Evolutionary conservation across 2,113 vertebrate genomes (phyloP), one percentile per base, ranked within the genome.

Genomic region (Ciconia maguari): DNA sequence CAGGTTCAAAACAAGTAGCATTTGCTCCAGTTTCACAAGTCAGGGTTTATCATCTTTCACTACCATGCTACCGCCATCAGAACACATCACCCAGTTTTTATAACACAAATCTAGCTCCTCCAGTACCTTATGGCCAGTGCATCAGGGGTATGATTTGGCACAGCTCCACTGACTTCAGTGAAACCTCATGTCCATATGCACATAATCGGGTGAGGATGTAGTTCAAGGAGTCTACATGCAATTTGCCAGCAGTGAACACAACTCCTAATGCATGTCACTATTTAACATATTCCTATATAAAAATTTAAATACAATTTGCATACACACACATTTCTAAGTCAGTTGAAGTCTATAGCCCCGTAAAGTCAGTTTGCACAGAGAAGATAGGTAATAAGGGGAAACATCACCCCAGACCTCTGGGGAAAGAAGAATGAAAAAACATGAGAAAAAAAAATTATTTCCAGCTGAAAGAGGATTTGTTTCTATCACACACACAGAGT

Each of bases 301-400:
- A 79, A 72, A 52, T 34, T 81, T 17, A 38, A 38, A 38, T 38
- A 38, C 38, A 38, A 38, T 38, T 38, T 38, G 38, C 60, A 29
- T 25, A 29, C n/a, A 34, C 1, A 1, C 2, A 0, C 2, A 42
- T 72, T 52, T 62, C 10, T 25, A 64, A 25, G n/a, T 11, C 0
- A 0, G 8, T 30, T 66, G 46, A 55, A 24, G 10, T 46, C 72
- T 3, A 24, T 20, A 71, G 42, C 32, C 22, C 41, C 2, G 0
- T 17, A 4, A 64, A 69, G 26, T 76, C 71, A 44, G 26, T 44
- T 69, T 74, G 36, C 30, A 83, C 3, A 2, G 4, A 41, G 10
- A 38, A 76, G 20, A 25, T 3, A 14, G 0, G 0, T 12, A 8
- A 5, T 2, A 22, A 30, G 7, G n/a, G n/a, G 21, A 48, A 90